Base-by-base conservation (phyloP, 2,888 invertebrate species). In the Homarus gammarus region DNA sequence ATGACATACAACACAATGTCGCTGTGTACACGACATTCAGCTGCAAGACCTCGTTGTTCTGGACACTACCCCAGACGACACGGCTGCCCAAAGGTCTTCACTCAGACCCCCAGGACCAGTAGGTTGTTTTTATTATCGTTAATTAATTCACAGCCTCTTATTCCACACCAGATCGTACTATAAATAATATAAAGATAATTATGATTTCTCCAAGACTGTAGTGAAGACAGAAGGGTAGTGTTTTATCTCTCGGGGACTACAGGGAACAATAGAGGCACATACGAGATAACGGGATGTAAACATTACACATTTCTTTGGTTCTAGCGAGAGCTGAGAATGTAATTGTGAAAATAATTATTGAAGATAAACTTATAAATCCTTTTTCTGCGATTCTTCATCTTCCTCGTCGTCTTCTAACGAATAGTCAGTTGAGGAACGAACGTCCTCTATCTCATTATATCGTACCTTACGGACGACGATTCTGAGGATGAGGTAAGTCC, bases 401-500 rank as follows among this genome's bases (percentile, higher is more conserved):
- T 73, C 33, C n/a, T 85, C 85, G 33, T 89, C 89, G 8, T 82
- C 90, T 44, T 89, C 87, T 10, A 84, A 72, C 18, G 87, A 82
- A 38, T 77, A 84, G 27, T 87, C 82, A 6, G 85, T 84, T 18
- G 88, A 86, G 15, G 91, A 92, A 15, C 91, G 81, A 2, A 90
- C 77, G 64, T 92, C 91, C 18, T 73, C 51, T n/a, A 90, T 51
- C 18, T 88, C 44, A 51, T 85, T 84, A 64, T 72, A 64, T 2
- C 70, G 18, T 8, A 92, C 56, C 86, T 90, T 92, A 31, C 64
- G 72, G 68, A 88, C 86, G 18, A 92, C 85, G 31, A 90, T 94
- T 91, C 93, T 97, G 92, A 98, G 95, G 93, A 99, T 99, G 93
- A 98, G 96, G 95, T 97, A 97, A 61, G 98, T 98, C 99, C 99